These are phyloP conservation scores for Habropoda laboriosa DNA, from an alignment of 1,140 invertebrate species.

Conservation along the genomic window DNA sequence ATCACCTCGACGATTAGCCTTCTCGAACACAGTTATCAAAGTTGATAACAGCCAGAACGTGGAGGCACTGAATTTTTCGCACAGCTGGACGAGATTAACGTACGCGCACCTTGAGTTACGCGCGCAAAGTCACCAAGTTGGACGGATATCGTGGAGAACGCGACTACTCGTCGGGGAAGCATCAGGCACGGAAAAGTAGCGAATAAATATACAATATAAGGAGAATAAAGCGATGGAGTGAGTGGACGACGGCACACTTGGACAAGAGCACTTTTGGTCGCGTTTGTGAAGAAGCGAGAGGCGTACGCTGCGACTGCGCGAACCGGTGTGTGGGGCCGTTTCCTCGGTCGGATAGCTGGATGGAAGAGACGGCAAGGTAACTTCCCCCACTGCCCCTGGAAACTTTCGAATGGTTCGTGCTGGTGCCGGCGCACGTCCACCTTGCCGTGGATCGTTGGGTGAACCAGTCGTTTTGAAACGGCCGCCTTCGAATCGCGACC, in stretches of 20 bases:
- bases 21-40: not conserved
- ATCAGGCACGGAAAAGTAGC: not conserved
- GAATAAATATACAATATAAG: no score
- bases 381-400: slow-evolving; percentile 36
- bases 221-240: not conserved
- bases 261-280: slow-evolving; percentile 35
- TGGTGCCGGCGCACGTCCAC: slow-evolving; percentile 27
- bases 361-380: slow-evolving; percentile 57
- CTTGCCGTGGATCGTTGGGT: slow-evolving; percentile 45
- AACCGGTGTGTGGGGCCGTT: slow-evolving; percentile 75
- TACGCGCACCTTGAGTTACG: not conserved
- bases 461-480: slow-evolving; percentile 46
- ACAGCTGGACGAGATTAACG: not conserved
- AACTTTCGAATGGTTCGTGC: slow-evolving; percentile 63
- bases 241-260: slow-evolving; percentile 34
- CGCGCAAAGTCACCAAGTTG: not conserved
- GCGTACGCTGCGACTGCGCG: slow-evolving; percentile 79
- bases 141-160: slow-evolving; percentile 8
- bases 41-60: no score
- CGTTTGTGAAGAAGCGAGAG: slow-evolving; percentile 59
- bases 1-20: slow-evolving; percentile 36
- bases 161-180: not conserved
- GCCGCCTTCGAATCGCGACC: slow-evolving; percentile 54
- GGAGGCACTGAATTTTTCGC: slow-evolving; percentile 20
- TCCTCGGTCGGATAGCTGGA: slow-evolving; percentile 47